phyloP scores from a whole-genome alignment of 2,888 invertebrate genomes.

The Artemia sinica region DNA sequence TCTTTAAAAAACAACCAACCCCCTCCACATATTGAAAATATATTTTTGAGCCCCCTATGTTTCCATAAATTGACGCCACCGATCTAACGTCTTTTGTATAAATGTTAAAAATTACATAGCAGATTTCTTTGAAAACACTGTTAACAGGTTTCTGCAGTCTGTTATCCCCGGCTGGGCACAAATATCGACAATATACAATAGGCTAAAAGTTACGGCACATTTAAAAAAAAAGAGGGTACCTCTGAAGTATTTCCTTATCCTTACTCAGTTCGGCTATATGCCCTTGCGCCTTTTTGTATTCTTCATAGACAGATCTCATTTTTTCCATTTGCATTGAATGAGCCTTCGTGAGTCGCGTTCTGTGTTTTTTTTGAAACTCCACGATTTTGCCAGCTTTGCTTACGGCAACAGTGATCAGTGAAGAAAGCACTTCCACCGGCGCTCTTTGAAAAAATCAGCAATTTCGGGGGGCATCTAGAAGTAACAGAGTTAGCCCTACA shows the following conservation, averaged over 20 bases:
- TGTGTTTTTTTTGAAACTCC: background rate
- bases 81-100: no score
- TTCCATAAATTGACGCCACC: no score
- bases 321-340: constrained; percentile 2
- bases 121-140: no score
- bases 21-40: no score
- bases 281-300: background rate
- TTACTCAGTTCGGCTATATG: background rate
- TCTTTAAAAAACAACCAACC: no score
- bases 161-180: no score
- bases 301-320: background rate
- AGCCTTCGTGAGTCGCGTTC: background rate
- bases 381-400: background rate
- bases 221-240: background rate
- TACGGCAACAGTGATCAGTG: background rate
- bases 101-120: no score
- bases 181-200: no score
- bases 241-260: background rate
- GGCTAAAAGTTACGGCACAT: no score
- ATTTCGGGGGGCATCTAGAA: background rate
- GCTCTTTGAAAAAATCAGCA: constrained; percentile 8
- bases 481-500: no score
- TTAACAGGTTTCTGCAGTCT: no score
- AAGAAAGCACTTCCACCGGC: background rate
- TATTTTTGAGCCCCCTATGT: no score